A percentile compares a stretch with the other conserved stretches of the same genome.
These are phyloP conservation scores for Pipa parva DNA, from an alignment of 2,113 vertebrate species.

Conservation along the genomic window DNA sequence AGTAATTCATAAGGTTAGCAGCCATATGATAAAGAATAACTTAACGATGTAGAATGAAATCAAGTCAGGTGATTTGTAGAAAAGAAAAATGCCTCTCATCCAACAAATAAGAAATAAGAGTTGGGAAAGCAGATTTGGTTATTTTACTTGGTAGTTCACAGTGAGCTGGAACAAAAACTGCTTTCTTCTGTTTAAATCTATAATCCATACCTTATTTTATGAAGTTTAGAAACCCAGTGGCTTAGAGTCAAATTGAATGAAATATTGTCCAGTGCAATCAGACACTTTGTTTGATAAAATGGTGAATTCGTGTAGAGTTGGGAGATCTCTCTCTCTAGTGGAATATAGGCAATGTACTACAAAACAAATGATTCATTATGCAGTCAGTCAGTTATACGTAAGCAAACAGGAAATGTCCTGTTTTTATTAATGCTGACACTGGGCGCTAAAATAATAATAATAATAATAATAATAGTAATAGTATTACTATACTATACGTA, in stretches of 20 bases:
- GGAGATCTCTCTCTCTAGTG: constrained; percentile 10
- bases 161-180: neutral
- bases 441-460: no score
- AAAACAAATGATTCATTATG: constrained; percentile 12
- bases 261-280: constrained; percentile 26
- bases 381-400: no score
- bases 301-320: constrained; percentile 2
- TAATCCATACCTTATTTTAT: constrained; percentile 14
- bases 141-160: neutral
- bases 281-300: neutral
- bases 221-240: constrained; percentile 26
- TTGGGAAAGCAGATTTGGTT: constrained; percentile 6
- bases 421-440: no score
- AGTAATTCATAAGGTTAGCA: constrained; percentile 32
- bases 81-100: neutral
- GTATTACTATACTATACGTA: no score
- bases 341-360: constrained; percentile 5
- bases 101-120: constrained; percentile 7
- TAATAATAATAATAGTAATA: no score
- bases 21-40: constrained; percentile 45
- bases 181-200: neutral
- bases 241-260: neutral
- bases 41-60: constrained; percentile 38
- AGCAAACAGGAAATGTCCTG: no score
- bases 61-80: constrained; percentile 36